Percentiles rank a stretch among this genome's conserved stretches.
These are phyloP conservation scores for Odontamblyopus lacepedii DNA, from an alignment of 2,797 vertebrate genomes.

Conservation along the genomic window DNA sequence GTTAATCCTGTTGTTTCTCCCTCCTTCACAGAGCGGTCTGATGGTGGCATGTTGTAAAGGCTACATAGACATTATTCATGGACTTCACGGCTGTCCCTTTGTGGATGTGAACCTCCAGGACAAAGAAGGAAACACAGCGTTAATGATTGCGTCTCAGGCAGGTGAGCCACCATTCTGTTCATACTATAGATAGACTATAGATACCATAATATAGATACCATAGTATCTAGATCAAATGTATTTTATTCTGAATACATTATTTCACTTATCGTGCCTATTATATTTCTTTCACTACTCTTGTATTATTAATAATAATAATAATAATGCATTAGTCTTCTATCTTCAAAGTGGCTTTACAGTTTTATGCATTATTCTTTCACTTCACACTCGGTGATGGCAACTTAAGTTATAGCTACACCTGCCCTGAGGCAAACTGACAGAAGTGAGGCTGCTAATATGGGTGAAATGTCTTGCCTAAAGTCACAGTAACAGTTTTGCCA, in stretches of 20 bases:
- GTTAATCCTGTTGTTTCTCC: not conserved
- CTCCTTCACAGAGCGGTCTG: slow-evolving; percentile 80
- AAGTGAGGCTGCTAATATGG: too few species aligned
- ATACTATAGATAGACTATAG: not conserved
- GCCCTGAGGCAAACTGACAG: too few species aligned
- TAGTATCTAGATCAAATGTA: not conserved
- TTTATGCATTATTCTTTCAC: too few species aligned
- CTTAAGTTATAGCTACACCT: too few species aligned
- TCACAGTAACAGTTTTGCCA: too few species aligned
- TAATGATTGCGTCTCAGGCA: slow-evolving; percentile 91
- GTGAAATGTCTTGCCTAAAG: too few species aligned
- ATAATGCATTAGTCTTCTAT: too few species aligned
- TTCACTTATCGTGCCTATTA: not conserved
- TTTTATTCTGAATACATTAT: not conserved
- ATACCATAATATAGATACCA: not conserved
- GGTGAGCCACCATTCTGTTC: slow-evolving; percentile 44
- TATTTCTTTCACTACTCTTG: too few species aligned
- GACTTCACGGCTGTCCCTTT: slow-evolving; percentile 81
- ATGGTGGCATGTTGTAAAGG: slow-evolving; percentile 87
- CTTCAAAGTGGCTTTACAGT: too few species aligned
- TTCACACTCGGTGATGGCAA: too few species aligned
- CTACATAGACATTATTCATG: slow-evolving; percentile 78
- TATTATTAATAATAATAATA: too few species aligned
- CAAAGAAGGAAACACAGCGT: slow-evolving; percentile 89
- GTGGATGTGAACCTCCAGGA: slow-evolving; percentile 89